phyloP scores from a whole-genome alignment of 2,888 invertebrate genomes.

The Mythimna loreyi region DNA sequence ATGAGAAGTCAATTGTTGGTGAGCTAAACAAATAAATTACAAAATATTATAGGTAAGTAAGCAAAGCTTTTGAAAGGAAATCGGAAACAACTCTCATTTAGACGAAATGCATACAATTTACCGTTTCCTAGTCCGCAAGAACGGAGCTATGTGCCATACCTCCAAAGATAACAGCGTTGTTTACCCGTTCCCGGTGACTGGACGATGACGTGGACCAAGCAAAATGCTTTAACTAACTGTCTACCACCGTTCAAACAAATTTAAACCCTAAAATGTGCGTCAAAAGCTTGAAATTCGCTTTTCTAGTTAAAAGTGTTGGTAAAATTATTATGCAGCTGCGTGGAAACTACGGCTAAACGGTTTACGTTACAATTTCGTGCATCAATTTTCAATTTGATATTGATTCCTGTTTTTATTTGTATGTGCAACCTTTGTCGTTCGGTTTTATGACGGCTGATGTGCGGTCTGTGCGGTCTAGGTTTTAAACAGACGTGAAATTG shows the following conservation, averaged over 20 bases:
- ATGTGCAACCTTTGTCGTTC: slow-evolving; percentile 28
- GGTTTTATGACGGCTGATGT: slow-evolving; percentile 9
- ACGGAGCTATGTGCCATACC: slow-evolving; percentile 47
- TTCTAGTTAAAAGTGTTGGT: slow-evolving; percentile 7
- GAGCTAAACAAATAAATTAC: too few relatives aligned
- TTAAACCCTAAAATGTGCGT: neutral
- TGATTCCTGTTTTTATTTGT: slow-evolving; percentile 52
- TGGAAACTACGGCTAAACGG: slow-evolving; percentile 67
- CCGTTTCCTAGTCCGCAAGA: slow-evolving; percentile 45
- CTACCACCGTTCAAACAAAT: slow-evolving; percentile 13
- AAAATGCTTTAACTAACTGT: slow-evolving; percentile 47
- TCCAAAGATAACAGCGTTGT: slow-evolving; percentile 58
- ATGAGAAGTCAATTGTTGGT: too few relatives aligned
- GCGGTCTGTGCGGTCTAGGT: neutral
- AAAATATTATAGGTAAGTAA: too few relatives aligned
- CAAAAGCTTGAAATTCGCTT: slow-evolving; percentile 26
- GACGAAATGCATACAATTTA: slow-evolving; percentile 18
- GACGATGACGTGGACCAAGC: slow-evolving; percentile 48
- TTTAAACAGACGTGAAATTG: slow-evolving; percentile 26
- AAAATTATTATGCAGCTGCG: slow-evolving; percentile 65
- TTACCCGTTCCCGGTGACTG: slow-evolving; percentile 56
- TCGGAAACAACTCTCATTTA: neutral
- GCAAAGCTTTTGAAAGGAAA: neutral
- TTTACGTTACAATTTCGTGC: slow-evolving; percentile 69
- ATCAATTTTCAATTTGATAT: slow-evolving; percentile 62